Conservation (phyloP, 2,797 vertebrate genomes). For the Scarus forsteni region DNA sequence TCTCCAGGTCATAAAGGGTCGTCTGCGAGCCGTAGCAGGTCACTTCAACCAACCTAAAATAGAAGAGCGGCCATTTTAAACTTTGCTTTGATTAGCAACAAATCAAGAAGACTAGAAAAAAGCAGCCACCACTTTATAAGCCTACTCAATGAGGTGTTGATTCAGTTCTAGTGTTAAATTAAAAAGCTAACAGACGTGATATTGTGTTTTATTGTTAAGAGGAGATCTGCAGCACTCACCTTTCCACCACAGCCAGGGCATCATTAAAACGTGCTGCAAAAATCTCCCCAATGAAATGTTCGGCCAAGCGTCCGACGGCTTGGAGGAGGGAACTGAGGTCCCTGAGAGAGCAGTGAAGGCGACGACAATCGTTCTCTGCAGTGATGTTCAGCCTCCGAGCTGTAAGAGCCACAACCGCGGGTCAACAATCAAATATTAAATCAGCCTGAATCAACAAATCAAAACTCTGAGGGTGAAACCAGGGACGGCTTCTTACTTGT, state of each 20-base stretch:
- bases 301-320: conserved; percentile 93
- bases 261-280: conserved; percentile 93
- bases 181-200: neutral
- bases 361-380: conserved; percentile 94
- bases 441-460: neutral
- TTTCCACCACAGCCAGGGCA: conserved; percentile 94
- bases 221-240: conserved; percentile 79
- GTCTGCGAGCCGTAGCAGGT: conserved; percentile 96
- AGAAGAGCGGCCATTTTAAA: conserved; percentile 25
- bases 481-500: conserved; percentile 76
- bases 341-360: conserved; percentile 94
- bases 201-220: neutral
- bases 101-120: no score
- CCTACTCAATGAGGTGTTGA: no score
- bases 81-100: neutral
- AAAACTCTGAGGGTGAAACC: neutral
- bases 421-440: neutral
- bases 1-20: conserved; percentile 96
- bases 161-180: no score
- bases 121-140: no score
- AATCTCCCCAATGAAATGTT: conserved; percentile 94
- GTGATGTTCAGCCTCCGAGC: conserved; percentile 95
- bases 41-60: conserved; percentile 92
- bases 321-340: conserved; percentile 97
- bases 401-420: conserved; percentile 54